Base-by-base conservation (phyloP, 2,797 vertebrate species). In the Nothura maculosa region DNA sequence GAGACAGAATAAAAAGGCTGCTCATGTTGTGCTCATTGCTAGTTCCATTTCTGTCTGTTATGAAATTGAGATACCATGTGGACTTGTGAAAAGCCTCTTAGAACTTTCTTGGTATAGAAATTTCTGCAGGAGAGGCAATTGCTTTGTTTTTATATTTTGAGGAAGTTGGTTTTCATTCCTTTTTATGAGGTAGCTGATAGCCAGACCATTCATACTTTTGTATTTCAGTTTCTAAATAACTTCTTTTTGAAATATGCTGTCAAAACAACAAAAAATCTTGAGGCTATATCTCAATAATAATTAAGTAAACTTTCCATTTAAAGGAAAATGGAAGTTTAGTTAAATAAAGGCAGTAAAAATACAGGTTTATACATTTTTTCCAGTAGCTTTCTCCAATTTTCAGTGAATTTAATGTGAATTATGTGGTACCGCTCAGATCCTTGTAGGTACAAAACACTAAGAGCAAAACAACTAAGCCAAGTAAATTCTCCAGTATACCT, bases 331-430 rank as follows among this genome's bases (percentile, higher is more conserved):
- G 69, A 48, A 20, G 25, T 91, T 90, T 88, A 30, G 40, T 64
- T 94, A 70, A 95, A 86, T 69, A 85, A 18, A 67, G 73, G 77
- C 90, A 69, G 66, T 81, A 89, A 94, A 94, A 89, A 93, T 82
- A 92, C 20, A 8, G 47, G 43, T 84, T 45, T 87, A 90, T 93
- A 91, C 93, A 27, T 86, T 93, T 95, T 94, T 95, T 92, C 87
- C 79, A 67, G 79, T 92, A 83, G 85, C 69, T 94, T 94, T 96
- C 60, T 85, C 90, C 77, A 87, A 12, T 95, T 94, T 95, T 89
- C 67, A 50, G 80, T 92, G 69, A 64, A 28, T 81, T 85, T 96
- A 89, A 76, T 94, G 34, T 32, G 79, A 83, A 43, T 92, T 87
- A 25, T 0, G 27, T 85, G 75, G 61, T 89, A n/a, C 36, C 58